These are phyloP conservation scores for Propithecus coquereli DNA, from an alignment of 2,113 vertebrate genomes.

Conservation along the genomic window DNA sequence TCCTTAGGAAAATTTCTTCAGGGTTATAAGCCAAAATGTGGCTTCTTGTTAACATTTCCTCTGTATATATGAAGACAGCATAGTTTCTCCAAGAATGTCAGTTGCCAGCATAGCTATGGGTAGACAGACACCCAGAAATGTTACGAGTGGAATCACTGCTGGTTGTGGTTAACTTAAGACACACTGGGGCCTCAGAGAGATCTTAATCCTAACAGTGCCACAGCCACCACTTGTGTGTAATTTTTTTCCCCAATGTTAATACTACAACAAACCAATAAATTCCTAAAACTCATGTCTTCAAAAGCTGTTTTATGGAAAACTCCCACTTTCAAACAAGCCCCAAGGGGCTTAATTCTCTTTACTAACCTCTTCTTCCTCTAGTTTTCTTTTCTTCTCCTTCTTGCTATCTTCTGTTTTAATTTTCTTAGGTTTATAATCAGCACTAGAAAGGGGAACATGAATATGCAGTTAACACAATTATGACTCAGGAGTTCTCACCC, in stretches of 20 bases:
- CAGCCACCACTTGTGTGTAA: neutral
- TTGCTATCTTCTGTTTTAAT: conserved; percentile 94
- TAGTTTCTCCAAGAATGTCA: neutral
- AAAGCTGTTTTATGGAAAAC: conserved; percentile 24
- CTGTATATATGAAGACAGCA: neutral
- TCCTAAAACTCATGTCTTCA: conserved; percentile 13
- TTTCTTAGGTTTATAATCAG: conserved; percentile 94
- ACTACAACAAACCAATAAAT: neutral
- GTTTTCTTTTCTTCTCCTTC: conserved; percentile 94
- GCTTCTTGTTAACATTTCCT: neutral
- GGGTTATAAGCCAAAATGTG: neutral
- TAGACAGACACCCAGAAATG: neutral
- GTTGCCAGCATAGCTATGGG: neutral
- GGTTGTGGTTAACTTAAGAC: neutral
- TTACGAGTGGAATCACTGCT: neutral
- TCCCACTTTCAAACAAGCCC: conserved; percentile 28
- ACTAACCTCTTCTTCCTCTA: conserved; percentile 88
- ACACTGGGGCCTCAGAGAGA: neutral
- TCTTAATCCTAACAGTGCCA: neutral
- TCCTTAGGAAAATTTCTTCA: neutral
- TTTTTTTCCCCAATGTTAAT: neutral
- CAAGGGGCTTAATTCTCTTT: neutral
- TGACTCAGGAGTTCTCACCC: conserved; percentile 39
- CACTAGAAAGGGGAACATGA: conserved; percentile 81
- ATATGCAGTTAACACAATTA: conserved; percentile 45